phyloP scores from a whole-genome alignment of 2,797 vertebrate species.

The Anguilla marmorata region DNA sequence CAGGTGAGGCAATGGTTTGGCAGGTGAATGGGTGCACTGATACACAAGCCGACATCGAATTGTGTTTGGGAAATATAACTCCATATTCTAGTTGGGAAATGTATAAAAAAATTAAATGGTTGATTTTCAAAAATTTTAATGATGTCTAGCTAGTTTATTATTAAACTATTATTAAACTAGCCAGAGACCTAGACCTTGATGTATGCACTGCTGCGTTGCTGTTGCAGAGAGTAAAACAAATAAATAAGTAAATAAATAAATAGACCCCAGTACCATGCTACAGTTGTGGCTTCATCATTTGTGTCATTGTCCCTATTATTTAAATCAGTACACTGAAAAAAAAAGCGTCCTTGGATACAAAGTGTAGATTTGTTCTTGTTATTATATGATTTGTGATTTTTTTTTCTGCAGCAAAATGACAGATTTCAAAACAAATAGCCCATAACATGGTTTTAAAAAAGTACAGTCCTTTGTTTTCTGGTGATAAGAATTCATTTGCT shows the following conservation, averaged over 20 bases:
- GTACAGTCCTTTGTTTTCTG: neutral
- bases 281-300: neutral
- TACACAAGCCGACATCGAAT: neutral
- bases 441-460: neutral
- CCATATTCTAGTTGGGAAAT: neutral
- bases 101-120: neutral
- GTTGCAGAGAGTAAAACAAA: too few species aligned
- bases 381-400: neutral
- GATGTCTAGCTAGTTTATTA: neutral
- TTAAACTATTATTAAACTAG: neutral
- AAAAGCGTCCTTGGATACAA: too few species aligned
- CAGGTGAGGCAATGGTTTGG: slow-evolving; percentile 18
- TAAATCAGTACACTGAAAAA: too few species aligned
- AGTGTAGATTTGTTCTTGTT: neutral
- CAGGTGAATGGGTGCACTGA: slow-evolving; percentile 25
- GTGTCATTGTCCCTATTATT: neutral
- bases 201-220: neutral
- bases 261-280: neutral
- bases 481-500: neutral
- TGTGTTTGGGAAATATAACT: neutral
- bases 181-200: neutral
- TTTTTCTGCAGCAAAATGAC: neutral
- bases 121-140: neutral
- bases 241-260: too few species aligned
- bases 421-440: neutral